These are phyloP conservation scores for Rhagium mordax DNA, from an alignment of 2,888 invertebrate genomes.

Conservation along the genomic window DNA sequence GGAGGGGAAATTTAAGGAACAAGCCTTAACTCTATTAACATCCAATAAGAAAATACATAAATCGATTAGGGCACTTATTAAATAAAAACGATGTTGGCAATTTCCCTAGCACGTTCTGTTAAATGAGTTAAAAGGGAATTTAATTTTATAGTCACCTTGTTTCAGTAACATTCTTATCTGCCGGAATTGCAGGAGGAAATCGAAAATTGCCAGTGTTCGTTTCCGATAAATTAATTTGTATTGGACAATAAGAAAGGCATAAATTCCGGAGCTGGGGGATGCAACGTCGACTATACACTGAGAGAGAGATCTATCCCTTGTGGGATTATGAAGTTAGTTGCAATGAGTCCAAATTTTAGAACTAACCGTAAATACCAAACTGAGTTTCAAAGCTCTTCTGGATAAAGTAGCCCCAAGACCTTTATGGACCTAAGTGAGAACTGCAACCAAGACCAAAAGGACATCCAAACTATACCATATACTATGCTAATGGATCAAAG, in stretches of 20 bases:
- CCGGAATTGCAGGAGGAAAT: background rate
- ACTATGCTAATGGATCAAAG: no score
- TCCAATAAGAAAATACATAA: background rate
- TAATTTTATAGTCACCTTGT: constrained; percentile 1
- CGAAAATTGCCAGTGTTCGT: constrained; percentile 13
- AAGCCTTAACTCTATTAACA: background rate
- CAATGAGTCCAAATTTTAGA: no score
- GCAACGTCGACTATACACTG: no score
- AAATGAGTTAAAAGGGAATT: background rate
- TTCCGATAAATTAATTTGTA: background rate
- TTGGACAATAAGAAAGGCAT: background rate
- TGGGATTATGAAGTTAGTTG: no score
- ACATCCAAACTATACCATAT: no score
- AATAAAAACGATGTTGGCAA: background rate
- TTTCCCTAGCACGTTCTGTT: background rate
- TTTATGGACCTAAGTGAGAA: no score
- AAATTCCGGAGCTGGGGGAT: no score
- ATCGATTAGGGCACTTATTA: background rate
- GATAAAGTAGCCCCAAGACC: no score
- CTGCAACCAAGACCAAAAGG: no score
- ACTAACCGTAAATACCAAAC: no score
- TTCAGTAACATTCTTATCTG: constrained; percentile 8
- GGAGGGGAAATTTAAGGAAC: background rate
- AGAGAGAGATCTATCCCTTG: no score
- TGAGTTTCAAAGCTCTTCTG: no score